Conservation (phyloP, 2,113 vertebrate genomes). For the Clinocottus analis region DNA sequence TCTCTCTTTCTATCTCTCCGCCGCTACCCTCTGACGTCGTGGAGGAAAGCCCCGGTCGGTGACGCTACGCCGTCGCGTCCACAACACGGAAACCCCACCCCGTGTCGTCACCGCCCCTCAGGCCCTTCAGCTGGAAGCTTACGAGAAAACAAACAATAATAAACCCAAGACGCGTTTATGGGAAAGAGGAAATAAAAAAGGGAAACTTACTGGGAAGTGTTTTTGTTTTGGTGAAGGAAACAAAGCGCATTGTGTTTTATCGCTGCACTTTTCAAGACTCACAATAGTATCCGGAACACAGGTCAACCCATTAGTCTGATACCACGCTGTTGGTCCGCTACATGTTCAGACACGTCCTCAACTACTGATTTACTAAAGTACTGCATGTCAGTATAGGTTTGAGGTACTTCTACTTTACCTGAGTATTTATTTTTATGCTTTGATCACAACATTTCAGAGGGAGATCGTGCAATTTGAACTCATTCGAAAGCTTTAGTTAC, state of each 20-base stretch:
- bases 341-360: not conserved
- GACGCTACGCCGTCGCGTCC: slow-evolving; percentile 56
- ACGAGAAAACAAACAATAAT: not conserved
- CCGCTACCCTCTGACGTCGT: slow-evolving; percentile 71
- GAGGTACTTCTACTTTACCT: not conserved
- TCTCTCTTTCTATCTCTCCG: too few relatives aligned
- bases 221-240: not conserved
- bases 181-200: not conserved
- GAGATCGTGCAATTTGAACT: not conserved
- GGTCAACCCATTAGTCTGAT: not conserved
- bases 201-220: not conserved
- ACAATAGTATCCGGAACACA: not conserved
- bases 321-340: not conserved
- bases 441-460: not conserved
- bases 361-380: too few relatives aligned
- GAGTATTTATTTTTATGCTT: not conserved
- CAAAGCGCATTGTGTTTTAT: not conserved
- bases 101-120: slow-evolving; percentile 33
- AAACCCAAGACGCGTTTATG: not conserved
- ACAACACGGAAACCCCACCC: slow-evolving; percentile 73
- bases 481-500: not conserved
- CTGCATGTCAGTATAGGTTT: not conserved
- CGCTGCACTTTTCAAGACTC: not conserved
- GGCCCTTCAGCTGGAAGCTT: not conserved
- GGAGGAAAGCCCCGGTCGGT: slow-evolving; percentile 80